A percentile compares a stretch with the other conserved stretches of the same genome.
phyloP scores from a whole-genome alignment of 1,140 invertebrate species.

The Heliothis subflexa region DNA sequence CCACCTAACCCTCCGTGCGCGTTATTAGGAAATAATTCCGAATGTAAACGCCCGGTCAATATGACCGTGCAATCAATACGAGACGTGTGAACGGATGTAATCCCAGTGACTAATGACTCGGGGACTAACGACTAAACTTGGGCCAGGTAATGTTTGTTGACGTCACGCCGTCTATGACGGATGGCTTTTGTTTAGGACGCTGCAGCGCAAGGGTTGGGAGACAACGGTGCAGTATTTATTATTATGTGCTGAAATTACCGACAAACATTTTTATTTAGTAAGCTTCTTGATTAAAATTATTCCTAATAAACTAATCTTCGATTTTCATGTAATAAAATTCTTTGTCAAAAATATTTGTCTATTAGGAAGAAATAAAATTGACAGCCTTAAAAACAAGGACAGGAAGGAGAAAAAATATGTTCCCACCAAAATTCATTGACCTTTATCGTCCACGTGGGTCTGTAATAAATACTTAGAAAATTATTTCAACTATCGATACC shows the following conservation, averaged over 20 bases:
- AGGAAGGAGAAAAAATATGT: not conserved
- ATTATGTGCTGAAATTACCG: not conserved
- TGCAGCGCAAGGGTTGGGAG: constrained; percentile 22
- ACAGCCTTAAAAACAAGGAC: not conserved
- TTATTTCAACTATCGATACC: not conserved
- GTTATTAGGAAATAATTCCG: constrained; percentile 46
- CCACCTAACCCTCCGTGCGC: constrained; percentile 35
- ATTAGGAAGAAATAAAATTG: no score
- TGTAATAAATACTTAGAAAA: not conserved
- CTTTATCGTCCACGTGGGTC: not conserved
- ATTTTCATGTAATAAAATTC: no score
- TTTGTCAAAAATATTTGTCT: no score
- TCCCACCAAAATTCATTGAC: not conserved
- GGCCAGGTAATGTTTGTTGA: constrained; percentile 44
- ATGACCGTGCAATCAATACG: constrained; percentile 50
- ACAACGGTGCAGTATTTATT: not conserved
- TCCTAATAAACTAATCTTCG: no score
- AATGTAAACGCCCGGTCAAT: constrained; percentile 46
- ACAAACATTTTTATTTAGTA: not conserved
- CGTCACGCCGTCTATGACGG: constrained; percentile 36
- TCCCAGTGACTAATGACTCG: constrained; percentile 50
- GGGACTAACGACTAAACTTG: constrained; percentile 50
- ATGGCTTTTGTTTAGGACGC: constrained; percentile 38
- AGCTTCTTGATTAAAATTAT: not conserved
- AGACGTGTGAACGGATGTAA: constrained; percentile 53